Conservation (phyloP, 2,797 vertebrate genomes). For the Paratrypauchen microcephalus region DNA sequence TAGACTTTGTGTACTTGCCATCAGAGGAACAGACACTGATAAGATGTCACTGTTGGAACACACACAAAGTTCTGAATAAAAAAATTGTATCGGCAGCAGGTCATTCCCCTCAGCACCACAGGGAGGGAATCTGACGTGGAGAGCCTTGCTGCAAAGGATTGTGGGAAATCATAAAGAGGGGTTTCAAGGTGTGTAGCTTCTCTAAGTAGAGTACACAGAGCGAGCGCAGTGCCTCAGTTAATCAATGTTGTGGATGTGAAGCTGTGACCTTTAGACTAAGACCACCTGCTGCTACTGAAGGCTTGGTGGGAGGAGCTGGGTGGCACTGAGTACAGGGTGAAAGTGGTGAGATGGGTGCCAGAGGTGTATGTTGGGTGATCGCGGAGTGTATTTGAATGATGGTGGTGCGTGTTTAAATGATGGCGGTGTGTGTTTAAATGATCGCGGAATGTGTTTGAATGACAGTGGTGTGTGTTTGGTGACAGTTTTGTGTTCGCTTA, state of each 20-base stretch:
- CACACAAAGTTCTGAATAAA: constrained; percentile 24
- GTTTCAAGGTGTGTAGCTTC: constrained; percentile 8
- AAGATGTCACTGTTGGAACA: constrained; percentile 9
- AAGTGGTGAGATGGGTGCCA: background rate
- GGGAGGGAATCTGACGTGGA: constrained; percentile 50
- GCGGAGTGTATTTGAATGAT: background rate
- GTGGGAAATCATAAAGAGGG: constrained; percentile 55
- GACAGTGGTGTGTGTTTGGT: background rate
- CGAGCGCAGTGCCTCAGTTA: constrained; percentile 41
- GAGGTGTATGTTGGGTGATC: background rate
- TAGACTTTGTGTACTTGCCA: constrained; percentile 17
- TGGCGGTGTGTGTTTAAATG: background rate
- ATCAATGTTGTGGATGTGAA: constrained; percentile 66
- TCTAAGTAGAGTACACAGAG: constrained; percentile 22
- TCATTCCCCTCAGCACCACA: constrained; percentile 44
- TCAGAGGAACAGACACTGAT: constrained; percentile 23
- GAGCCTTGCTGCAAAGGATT: constrained; percentile 43
- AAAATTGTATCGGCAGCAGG: constrained; percentile 36
- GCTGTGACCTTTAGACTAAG: constrained; percentile 62
- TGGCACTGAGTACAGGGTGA: background rate
- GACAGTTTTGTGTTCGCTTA: constrained; percentile 54
- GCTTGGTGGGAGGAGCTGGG: background rate
- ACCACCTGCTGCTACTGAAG: constrained; percentile 62
- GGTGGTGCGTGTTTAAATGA: background rate
- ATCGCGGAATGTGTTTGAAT: background rate